Base-by-base conservation (phyloP, 2,797 vertebrate species). In the Labeo calbasu region DNA sequence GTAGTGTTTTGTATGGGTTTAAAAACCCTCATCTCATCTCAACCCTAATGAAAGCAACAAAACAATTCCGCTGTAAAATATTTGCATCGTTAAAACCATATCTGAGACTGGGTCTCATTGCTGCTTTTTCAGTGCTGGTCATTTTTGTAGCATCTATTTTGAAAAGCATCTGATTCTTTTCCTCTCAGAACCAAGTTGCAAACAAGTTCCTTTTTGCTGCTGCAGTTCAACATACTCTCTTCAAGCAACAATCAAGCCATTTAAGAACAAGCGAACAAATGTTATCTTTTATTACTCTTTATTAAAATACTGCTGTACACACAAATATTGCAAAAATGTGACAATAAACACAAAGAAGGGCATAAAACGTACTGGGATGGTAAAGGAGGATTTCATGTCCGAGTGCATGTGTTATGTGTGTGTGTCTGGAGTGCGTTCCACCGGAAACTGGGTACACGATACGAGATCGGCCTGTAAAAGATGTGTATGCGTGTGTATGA, bases 251-350 rank as follows among this genome's bases (percentile, higher is more conserved):
- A 28, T 50, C 21, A 72, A 61, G 72, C 13, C 19, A 15, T 72
- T 59, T 12, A 61, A 76, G 57, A 32, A 84, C 23, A 75, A 43
- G 50, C 48, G 85, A 46, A 79, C 17, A 0, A 70, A 81, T n/a
- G 28, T 75, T 55, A n/a, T 40, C 70, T 68, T 77, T 95, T 94
- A 95, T 97, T 97, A 97, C 97, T 97, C 97, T 99, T 99, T 99
- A 99, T 99, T 99, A 99, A 99, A 99, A 99, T 99, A 99, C 97
- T 98, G 98, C 98, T 99, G 97, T 99, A 99, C 98, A 99, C 95
- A 96, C 96, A 96, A 95, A 95, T 95, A 95, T 95, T 95, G 93
- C 95, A 95, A 96, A 95, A 93, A 89, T 96, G 96, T 97, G 96
- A 97, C 96, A 92, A 93, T 94, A 95, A 97, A 96, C 96, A 97